Conservation (phyloP, 1,140 invertebrate species). For the Anastrepha obliqua region DNA sequence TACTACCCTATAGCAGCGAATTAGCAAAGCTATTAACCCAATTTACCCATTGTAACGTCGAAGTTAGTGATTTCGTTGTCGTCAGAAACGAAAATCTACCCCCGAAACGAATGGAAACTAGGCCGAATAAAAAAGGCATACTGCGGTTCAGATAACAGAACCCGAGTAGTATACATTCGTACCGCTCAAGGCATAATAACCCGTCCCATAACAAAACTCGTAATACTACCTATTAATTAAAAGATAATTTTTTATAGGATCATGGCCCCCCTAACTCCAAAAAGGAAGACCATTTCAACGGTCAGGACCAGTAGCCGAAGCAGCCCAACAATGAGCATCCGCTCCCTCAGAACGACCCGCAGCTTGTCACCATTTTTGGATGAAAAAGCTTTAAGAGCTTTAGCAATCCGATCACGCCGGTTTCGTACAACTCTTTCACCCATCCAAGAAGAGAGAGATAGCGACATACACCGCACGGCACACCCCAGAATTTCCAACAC, state of each 20-base stretch:
- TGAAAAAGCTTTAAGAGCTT: no score
- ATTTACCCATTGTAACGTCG: not conserved
- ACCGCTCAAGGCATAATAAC: not conserved
- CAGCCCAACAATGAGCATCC: not conserved
- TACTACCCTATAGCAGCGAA: no score
- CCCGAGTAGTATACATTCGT: not conserved
- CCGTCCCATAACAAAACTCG: not conserved
- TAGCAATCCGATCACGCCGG: no score
- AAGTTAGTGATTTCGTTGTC: not conserved
- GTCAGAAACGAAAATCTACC: not conserved
- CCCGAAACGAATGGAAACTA: no score
- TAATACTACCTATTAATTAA: not conserved
- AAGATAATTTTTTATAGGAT: not conserved
- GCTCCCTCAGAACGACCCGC: no score
- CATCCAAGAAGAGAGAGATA: no score
- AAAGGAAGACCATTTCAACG: no score
- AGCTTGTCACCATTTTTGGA: no score
- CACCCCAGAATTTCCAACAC: not conserved
- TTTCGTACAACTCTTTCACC: no score
- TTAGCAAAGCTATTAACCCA: no score
- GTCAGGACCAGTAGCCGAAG: no score
- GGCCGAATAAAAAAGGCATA: not conserved
- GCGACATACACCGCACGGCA: not conserved
- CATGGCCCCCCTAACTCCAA: not conserved
- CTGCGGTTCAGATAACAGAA: not conserved